Base-by-base conservation (phyloP, 2,113 vertebrate genomes). In the Camelus bactrianus region DNA sequence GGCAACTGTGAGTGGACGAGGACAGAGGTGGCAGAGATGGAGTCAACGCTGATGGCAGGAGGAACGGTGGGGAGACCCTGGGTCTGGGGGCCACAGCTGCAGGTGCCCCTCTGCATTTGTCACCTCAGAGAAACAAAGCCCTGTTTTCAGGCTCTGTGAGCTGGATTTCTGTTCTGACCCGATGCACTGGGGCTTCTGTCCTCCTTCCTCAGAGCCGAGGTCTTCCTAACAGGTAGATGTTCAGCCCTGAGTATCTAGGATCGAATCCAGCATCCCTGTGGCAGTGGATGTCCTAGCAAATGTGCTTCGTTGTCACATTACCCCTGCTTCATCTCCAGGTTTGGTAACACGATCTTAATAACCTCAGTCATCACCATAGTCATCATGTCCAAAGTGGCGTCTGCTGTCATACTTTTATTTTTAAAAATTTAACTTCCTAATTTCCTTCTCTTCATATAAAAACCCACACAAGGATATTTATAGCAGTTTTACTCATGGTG, bases 21-120 rank as follows among this genome's bases (percentile, higher is more conserved):
- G 22, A 46, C 0, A 0, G 2, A 26, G 20, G 17, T 0, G n/a
- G 14, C 15, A 2, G 54, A 35, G 20, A 10, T 13, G 58, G 8
- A 4, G 24, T 5, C 16, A 15, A 9, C 3, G 3, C 12, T 22
- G 77, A n/a, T 0, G 5, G 42, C 8, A 38, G 5, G 67, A 13
- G 28, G 19, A n/a, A 35, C 50, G 38, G 4, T 0, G 11, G 62
- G 8, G 28, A 11, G 7, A 67, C 26, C 35, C 0, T 1, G 9
- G 2, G 13, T 28, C 46, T 65, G 60, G 26, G 20, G 22, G 9
- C 9, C 26, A 4, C 5, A 6, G 1, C 19, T 35, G n/a, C 42
- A 8, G 5, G 5, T 1, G 0, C 32, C 30, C 15, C 7, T 42
- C 5, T 26, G 12, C 2, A 56, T 70, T 28, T 26, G 28, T 28